Conservation (phyloP, 2,113 vertebrate species). For the Sus scrofa region T2T-Sscrofa CM000819.6:75556001-75556500, state of each 20-base stretch:
- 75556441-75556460: not conserved
- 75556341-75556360: not conserved
- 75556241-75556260: not conserved
- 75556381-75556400: not conserved
- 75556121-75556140: not conserved
- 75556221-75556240: not conserved
- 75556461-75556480: not conserved
- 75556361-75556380: slow-evolving; percentile 4
- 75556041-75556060: not conserved
- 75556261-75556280: not conserved
- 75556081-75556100: not conserved
- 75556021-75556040: not conserved
- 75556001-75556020: not conserved
- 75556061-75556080: not conserved
- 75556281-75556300: not conserved
- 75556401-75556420: not conserved
- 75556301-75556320: not conserved
- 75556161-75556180: not conserved
- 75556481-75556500: not conserved
- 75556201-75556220: not conserved
- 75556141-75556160: not conserved
- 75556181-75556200: not conserved
- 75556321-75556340: not conserved
- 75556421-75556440: not conserved
- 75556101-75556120: not conserved